Percentiles rank a stretch among this genome's conserved stretches.
Evolutionary conservation across 2,113 vertebrate genomes (phyloP).

Genomic region (Siniperca knerii): DNA sequence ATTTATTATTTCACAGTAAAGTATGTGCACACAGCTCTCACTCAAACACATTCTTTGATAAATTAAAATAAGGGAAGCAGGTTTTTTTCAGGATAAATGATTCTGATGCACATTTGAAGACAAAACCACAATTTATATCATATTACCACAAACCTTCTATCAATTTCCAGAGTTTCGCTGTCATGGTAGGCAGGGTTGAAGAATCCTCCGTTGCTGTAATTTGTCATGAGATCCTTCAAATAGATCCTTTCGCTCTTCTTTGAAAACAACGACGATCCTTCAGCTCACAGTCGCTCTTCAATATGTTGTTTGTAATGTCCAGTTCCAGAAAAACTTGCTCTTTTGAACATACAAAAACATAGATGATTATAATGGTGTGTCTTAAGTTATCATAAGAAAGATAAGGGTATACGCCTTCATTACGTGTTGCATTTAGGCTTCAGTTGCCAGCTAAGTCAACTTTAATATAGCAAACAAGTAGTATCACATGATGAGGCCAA

Average conservation of each 20-base stretch:
- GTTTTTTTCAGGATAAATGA: not conserved
- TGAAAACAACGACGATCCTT: not conserved
- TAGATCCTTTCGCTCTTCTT: slow-evolving; percentile 27
- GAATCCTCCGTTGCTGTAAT: slow-evolving; percentile 76
- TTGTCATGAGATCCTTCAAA: slow-evolving; percentile 80
- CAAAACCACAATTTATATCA: not conserved
- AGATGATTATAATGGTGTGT: not conserved
- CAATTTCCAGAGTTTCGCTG: slow-evolving; percentile 85
- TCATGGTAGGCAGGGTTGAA: slow-evolving; percentile 83
- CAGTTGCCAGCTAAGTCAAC: not conserved
- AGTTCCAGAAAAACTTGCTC: not conserved
- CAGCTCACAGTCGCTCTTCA: slow-evolving; percentile 2
- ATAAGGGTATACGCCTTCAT: not conserved
- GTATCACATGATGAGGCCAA: slow-evolving; percentile 11
- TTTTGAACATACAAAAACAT: not conserved
- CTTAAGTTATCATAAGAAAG: not conserved
- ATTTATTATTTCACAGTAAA: slow-evolving; percentile 13
- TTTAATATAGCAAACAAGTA: slow-evolving; percentile 10
- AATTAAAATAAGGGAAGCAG: not conserved
- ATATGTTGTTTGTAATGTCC: not conserved
- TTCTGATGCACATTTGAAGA: not conserved
- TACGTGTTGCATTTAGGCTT: not conserved
- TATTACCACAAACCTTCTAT: slow-evolving; percentile 83
- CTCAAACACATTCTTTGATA: not conserved
- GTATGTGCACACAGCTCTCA: not conserved